Conservation (phyloP, 1,140 invertebrate genomes). For the Cotesia typhae region DNA sequence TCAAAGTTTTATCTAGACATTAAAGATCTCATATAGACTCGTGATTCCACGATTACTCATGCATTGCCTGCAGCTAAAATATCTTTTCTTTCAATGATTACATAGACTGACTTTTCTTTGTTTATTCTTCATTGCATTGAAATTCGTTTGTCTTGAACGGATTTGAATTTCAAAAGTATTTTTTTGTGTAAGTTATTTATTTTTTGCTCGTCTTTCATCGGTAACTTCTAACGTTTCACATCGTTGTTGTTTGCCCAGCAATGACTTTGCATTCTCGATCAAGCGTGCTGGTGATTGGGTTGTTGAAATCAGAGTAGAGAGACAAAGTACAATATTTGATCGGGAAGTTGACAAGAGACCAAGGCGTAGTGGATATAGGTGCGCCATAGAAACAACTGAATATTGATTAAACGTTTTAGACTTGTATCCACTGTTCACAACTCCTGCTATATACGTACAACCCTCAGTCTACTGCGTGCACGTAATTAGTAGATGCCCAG, state of each 20-base stretch:
- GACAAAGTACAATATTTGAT: conserved; percentile 13
- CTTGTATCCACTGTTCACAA: conserved; percentile 32
- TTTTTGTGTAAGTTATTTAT: neutral
- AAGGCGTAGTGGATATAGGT: conserved; percentile 24
- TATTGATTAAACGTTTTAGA: conserved; percentile 54
- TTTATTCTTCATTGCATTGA: neutral
- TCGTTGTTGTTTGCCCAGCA: neutral
- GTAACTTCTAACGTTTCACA: neutral
- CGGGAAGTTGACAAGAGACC: conserved; percentile 11
- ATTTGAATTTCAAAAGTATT: no score
- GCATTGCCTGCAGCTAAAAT: neutral
- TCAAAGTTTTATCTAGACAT: neutral
- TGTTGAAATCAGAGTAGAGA: conserved; percentile 10
- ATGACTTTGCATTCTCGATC: conserved; percentile 8
- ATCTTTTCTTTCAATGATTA: neutral
- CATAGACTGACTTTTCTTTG: neutral
- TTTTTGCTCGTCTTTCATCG: neutral
- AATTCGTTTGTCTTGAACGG: no score
- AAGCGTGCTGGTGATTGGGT: neutral
- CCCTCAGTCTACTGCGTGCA: conserved; percentile 47
- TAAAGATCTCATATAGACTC: neutral
- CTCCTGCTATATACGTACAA: conserved; percentile 15
- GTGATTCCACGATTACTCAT: neutral
- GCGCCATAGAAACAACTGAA: conserved; percentile 49
- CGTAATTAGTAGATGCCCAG: conserved; percentile 57